Conservation (phyloP, 2,888 invertebrate genomes). For the Caenorhabditis imperialis region DNA sequence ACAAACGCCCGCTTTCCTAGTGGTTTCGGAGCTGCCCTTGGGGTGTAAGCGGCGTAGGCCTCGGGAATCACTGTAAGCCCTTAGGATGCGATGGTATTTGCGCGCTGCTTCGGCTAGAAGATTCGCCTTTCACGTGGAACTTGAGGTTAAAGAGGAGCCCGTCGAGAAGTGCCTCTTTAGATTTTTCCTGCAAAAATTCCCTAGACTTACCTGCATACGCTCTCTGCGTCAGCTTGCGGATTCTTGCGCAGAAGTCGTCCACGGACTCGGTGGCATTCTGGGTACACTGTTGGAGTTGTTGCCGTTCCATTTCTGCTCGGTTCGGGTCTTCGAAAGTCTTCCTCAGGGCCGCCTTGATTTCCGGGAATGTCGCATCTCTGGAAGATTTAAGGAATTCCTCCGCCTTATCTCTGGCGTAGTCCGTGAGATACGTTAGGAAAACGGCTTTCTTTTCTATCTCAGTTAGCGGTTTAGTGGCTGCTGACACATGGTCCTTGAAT, state of each 20-base stretch:
- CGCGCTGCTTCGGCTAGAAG: too few species aligned
- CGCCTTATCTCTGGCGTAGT: constrained; percentile 14
- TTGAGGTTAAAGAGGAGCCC: too few species aligned
- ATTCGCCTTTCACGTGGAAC: too few species aligned
- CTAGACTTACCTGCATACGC: background rate
- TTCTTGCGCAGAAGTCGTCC: background rate
- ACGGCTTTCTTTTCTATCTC: background rate
- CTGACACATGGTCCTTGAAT: too few species aligned
- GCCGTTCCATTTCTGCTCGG: constrained; percentile 7
- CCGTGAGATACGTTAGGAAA: constrained; percentile 6
- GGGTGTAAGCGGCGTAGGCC: too few species aligned
- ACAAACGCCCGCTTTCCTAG: too few species aligned
- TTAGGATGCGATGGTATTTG: too few species aligned
- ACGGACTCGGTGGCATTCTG: background rate
- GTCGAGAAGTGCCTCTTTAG: too few species aligned
- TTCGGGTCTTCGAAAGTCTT: constrained; percentile 11
- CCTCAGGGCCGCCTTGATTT: background rate
- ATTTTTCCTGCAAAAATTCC: background rate
- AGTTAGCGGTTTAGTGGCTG: too few species aligned
- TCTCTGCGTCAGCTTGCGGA: background rate
- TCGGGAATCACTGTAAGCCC: too few species aligned
- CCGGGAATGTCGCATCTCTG: background rate
- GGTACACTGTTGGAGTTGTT: background rate
- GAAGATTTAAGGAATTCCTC: background rate
- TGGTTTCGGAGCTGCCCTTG: too few species aligned